phyloP scores from a whole-genome alignment of 1,140 invertebrate species.

The Pygmarrhopalites habei region DNA sequence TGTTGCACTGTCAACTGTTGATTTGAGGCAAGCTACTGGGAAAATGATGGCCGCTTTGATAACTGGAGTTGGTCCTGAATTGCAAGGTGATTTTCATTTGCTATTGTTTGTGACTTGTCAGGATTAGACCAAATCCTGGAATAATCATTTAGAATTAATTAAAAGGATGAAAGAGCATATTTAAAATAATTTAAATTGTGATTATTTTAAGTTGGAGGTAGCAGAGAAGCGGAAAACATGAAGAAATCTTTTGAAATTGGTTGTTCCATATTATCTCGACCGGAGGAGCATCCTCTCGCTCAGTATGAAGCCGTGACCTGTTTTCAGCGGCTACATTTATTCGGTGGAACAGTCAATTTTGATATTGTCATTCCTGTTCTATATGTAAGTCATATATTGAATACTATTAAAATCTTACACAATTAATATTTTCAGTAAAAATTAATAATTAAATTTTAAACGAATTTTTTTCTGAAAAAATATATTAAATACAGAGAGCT shows the following conservation, averaged over 20 bases:
- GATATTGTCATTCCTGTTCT: slow-evolving; percentile 85
- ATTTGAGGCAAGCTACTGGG: slow-evolving; percentile 91
- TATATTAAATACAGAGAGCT: slow-evolving; percentile 58
- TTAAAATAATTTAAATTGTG: slow-evolving; percentile 11
- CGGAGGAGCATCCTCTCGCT: slow-evolving; percentile 79
- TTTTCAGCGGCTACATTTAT: slow-evolving; percentile 94
- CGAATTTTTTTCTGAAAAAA: too few relatives aligned
- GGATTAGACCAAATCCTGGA: background rate
- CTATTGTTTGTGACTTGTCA: background rate
- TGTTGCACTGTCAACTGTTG: slow-evolving; percentile 79
- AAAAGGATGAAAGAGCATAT: background rate
- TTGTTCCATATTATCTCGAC: slow-evolving; percentile 81
- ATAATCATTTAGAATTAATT: slow-evolving; percentile 19
- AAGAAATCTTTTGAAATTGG: slow-evolving; percentile 44
- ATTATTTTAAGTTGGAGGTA: slow-evolving; percentile 41
- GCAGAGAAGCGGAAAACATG: slow-evolving; percentile 29
- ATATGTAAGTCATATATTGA: slow-evolving; percentile 88
- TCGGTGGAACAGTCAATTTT: slow-evolving; percentile 88
- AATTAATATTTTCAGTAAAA: background rate
- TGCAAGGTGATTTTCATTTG: slow-evolving; percentile 60
- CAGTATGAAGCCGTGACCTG: slow-evolving; percentile 93
- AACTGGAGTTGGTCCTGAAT: slow-evolving; percentile 94
- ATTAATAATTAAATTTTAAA: slow-evolving; percentile 3
- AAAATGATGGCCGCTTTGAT: slow-evolving; percentile 88
- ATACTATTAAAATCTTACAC: slow-evolving; percentile 3